Percentiles rank a stretch among this genome's conserved stretches.
phyloP scores from a whole-genome alignment of 2,113 vertebrate species.

The Ophiodon elongatus region DNA sequence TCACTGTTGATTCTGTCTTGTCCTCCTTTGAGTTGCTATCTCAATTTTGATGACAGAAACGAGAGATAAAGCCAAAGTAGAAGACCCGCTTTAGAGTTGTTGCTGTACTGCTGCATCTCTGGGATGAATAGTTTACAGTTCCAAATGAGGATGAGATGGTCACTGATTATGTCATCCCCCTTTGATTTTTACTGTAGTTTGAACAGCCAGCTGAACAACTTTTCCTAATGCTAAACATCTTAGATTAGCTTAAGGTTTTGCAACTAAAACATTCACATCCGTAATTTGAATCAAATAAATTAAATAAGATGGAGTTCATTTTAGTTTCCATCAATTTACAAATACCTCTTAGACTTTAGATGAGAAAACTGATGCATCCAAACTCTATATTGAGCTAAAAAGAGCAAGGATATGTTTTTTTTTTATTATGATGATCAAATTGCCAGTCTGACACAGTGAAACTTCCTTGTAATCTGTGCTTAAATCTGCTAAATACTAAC shows the following conservation, averaged over 20 bases:
- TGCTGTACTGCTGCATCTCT: not conserved
- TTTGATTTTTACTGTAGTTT: not conserved
- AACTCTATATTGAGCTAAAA: not conserved
- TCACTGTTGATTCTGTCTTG: conserved; percentile 70
- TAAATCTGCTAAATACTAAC: not conserved
- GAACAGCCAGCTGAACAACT: not conserved
- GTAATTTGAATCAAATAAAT: not conserved
- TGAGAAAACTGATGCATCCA: not conserved
- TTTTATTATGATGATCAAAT: not conserved
- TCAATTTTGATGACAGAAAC: conserved; percentile 68
- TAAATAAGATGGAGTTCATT: not conserved
- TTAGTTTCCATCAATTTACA: not conserved
- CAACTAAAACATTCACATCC: not conserved
- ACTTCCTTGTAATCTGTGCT: not conserved
- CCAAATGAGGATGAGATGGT: conserved; percentile 5
- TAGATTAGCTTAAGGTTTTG: not conserved
- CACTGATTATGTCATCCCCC: not conserved
- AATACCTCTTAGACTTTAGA: not conserved
- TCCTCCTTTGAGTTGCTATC: conserved; percentile 67
- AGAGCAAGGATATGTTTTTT: not conserved
- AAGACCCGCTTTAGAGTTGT: conserved; percentile 8
- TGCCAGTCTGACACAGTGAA: not conserved
- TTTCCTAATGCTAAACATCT: not conserved
- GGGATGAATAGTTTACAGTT: conserved; percentile 8
- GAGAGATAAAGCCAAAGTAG: conserved; percentile 50